phyloP scores from a whole-genome alignment of 2,113 vertebrate species.

The Mobula birostris region DNA sequence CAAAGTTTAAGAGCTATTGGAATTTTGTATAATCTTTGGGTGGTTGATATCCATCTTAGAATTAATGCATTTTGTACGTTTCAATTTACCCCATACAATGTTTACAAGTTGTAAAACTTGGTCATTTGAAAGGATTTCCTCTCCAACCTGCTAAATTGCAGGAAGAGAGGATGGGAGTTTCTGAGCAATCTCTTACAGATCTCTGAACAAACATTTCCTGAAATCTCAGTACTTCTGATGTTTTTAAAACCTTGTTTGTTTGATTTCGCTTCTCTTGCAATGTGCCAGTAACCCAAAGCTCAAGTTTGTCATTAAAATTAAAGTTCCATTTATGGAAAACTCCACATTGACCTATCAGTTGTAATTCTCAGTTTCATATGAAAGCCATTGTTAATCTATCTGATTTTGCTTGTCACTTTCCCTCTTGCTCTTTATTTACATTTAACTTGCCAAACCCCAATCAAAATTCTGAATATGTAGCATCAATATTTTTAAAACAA shows the following conservation, averaged over 20 bases:
- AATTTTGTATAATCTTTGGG: background rate
- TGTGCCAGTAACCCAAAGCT: background rate
- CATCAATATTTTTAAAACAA: background rate
- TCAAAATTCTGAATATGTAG: background rate
- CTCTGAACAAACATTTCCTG: background rate
- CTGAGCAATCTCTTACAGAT: background rate
- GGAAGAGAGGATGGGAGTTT: background rate
- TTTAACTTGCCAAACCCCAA: background rate
- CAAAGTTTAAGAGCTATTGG: background rate
- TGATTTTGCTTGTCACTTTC: background rate
- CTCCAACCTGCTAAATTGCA: background rate
- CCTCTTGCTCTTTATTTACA: background rate
- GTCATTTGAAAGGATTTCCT: conserved; percentile 27
- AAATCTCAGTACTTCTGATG: background rate
- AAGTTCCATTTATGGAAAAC: background rate
- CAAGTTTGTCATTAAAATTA: background rate
- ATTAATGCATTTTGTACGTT: background rate
- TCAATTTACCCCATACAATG: background rate
- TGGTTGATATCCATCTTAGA: background rate
- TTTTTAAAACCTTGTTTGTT: background rate
- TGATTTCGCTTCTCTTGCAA: background rate
- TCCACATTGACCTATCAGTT: background rate
- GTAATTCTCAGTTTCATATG: background rate
- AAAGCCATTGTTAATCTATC: background rate
- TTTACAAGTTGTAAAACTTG: background rate